These are phyloP conservation scores for Dicrurus megarhynchus DNA, from an alignment of 2,113 vertebrate genomes.

Conservation along the genomic window DNA sequence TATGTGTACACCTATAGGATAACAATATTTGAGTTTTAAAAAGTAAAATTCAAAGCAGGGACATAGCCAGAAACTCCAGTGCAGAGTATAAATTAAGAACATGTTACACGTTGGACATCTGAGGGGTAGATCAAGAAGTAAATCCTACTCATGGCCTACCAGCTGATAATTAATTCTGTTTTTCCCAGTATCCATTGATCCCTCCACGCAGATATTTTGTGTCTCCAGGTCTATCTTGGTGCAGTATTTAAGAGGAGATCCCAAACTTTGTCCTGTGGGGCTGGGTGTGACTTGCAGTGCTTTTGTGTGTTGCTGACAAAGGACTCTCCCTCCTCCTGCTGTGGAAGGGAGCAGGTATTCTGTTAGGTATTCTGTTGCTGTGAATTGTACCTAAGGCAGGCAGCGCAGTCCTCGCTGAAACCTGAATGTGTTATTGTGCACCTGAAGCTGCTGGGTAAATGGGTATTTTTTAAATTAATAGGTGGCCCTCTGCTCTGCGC, in stretches of 20 bases:
- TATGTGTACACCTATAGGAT: background rate
- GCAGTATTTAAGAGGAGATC: background rate
- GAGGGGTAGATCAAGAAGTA: background rate
- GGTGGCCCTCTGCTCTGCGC: background rate
- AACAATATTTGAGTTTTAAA: background rate
- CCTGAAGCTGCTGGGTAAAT: background rate
- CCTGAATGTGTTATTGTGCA: background rate
- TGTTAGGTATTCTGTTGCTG: background rate
- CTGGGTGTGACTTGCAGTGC: background rate
- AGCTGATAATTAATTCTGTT: background rate
- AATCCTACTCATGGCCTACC: background rate
- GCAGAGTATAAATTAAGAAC: background rate
- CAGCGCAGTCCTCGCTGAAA: background rate
- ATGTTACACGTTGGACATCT: background rate
- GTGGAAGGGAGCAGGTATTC: no score
- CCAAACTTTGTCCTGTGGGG: background rate
- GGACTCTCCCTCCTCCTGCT: background rate
- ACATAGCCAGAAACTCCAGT: background rate
- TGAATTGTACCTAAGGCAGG: background rate
- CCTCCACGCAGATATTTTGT: background rate
- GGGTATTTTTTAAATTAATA: background rate
- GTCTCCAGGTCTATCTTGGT: background rate
- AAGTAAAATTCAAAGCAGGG: background rate
- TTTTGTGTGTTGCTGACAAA: background rate
- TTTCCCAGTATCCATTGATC: background rate